phyloP scores from a whole-genome alignment of 2,113 vertebrate genomes.

The Oryzias curvinotus region DNA sequence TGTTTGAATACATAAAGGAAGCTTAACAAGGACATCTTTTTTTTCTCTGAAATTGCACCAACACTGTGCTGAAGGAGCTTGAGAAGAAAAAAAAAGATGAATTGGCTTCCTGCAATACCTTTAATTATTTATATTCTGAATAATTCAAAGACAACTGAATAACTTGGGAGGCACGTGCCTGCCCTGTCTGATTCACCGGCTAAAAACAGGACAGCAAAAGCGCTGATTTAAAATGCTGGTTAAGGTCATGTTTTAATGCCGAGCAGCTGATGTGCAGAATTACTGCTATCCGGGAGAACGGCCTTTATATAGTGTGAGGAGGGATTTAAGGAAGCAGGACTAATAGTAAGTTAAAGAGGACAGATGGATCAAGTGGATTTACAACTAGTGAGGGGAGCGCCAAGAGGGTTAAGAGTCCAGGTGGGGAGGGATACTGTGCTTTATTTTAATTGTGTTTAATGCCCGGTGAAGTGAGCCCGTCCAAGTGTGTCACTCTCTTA shows the following conservation, averaged over 20 bases:
- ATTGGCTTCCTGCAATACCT: constrained; percentile 8
- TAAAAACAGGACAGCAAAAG: constrained; percentile 33
- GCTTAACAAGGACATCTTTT: too few species aligned
- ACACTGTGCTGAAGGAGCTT: too few species aligned
- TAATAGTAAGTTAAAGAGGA: constrained; percentile 29
- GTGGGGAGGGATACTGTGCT: constrained; percentile 46
- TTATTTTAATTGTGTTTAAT: constrained; percentile 67
- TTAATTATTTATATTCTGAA: constrained; percentile 45
- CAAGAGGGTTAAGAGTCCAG: constrained; percentile 43
- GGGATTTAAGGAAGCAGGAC: constrained; percentile 23
- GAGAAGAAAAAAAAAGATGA: background rate
- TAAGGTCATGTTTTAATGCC: constrained; percentile 51
- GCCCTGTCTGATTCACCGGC: constrained; percentile 35
- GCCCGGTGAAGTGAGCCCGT: constrained; percentile 46
- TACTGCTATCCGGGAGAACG: constrained; percentile 11
- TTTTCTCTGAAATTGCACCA: too few species aligned
- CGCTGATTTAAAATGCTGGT: constrained; percentile 32
- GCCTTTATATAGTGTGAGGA: constrained; percentile 30
- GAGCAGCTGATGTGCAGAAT: constrained; percentile 15
- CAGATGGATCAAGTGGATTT: constrained; percentile 52
- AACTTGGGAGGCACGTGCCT: constrained; percentile 9
- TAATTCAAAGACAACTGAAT: constrained; percentile 46
- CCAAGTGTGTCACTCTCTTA: constrained; percentile 54
- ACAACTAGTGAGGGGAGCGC: constrained; percentile 22
- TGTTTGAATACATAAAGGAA: too few species aligned